These are phyloP conservation scores for Tethya wilhelma DNA, from an alignment of 37 sponge, comb jelly and placozoan species.

Conservation along the genomic window DNA sequence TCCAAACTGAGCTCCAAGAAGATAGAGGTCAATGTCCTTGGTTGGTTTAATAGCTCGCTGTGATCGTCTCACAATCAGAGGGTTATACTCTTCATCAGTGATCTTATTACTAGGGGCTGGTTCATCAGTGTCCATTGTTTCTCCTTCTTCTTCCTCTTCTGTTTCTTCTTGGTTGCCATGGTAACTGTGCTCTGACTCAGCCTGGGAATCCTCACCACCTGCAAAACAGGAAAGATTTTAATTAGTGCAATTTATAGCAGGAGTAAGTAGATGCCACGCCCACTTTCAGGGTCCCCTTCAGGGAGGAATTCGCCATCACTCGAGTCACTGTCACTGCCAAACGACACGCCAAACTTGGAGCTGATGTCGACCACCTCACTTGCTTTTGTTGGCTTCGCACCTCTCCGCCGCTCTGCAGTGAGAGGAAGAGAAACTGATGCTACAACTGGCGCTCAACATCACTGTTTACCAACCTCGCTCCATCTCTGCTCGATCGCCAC, in stretches of 20 bases:
- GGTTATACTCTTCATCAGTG: constrained; percentile 5
- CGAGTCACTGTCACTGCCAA: constrained; percentile 52
- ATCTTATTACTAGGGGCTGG: not conserved
- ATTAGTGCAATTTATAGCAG: no score
- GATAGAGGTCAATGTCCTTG: constrained; percentile 48
- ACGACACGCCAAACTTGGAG: constrained; percentile 34
- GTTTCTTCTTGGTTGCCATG: no score
- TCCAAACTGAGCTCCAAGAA: constrained; percentile 37
- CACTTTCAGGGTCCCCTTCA: constrained; percentile 29
- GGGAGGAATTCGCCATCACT: constrained; percentile 61
- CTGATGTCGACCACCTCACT: constrained; percentile 54
- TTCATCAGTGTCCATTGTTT: not conserved
- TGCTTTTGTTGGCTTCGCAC: constrained; percentile 23
- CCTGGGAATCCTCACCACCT: no score
- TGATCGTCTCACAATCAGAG: constrained; percentile 39
- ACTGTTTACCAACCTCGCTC: no score
- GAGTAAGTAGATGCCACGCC: not conserved
- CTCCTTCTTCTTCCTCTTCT: not conserved
- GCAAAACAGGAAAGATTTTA: no score
- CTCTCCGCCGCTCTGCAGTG: no score
- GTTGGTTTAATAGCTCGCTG: constrained; percentile 49
- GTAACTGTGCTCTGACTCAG: no score
- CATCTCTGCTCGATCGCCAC: no score
- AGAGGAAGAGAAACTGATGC: no score
- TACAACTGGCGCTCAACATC: no score